phyloP scores from a whole-genome alignment of 2,113 vertebrate genomes.

The Octodon degus region DNA sequence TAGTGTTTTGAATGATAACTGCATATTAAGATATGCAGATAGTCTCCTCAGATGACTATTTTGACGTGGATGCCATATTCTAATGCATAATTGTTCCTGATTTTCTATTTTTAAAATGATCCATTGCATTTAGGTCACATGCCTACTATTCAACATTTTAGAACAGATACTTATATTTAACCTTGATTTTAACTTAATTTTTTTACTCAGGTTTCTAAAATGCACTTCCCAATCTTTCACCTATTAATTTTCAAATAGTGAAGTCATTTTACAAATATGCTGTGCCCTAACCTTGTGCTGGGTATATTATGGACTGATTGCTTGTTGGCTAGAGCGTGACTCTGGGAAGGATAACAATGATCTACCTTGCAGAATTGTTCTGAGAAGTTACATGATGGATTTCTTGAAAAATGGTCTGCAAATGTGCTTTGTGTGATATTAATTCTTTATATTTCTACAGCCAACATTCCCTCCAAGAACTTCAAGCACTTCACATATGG shows the following conservation, averaged over 20 bases:
- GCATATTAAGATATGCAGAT: neutral
- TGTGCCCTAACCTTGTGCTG: neutral
- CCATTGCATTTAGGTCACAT: neutral
- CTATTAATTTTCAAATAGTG: neutral
- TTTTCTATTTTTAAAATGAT: neutral
- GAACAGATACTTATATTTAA: neutral
- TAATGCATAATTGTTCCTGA: neutral
- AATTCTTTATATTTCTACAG: conserved; percentile 63
- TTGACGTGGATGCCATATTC: neutral
- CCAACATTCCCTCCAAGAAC: conserved; percentile 39
- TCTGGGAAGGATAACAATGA: neutral
- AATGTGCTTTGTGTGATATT: neutral
- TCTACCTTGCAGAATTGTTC: neutral
- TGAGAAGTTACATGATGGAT: conserved; percentile 11
- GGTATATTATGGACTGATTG: neutral
- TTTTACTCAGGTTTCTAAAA: conserved; percentile 23
- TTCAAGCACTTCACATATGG: conserved; percentile 58
- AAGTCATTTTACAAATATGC: conserved; percentile 31
- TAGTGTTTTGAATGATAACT: conserved; percentile 5
- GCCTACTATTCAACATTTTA: neutral
- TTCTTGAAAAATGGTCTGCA: neutral
- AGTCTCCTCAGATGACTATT: neutral
- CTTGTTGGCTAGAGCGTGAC: conserved; percentile 23
- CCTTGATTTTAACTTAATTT: neutral
- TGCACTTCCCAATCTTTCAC: neutral